These are phyloP conservation scores for Etheostoma nigrum DNA, from an alignment of 2,797 vertebrate species.

Conservation along the genomic window DNA sequence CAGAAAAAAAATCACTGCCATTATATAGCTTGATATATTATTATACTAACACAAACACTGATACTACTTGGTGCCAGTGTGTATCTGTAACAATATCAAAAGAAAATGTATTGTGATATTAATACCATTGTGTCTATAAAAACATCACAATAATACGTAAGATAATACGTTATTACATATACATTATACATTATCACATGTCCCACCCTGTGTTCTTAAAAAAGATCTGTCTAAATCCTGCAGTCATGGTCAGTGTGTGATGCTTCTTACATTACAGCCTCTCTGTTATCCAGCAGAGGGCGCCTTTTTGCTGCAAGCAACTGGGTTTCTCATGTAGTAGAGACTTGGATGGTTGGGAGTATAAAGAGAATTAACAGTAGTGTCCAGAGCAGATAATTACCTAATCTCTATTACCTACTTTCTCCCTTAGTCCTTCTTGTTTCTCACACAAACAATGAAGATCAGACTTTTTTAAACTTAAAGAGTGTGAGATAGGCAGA, in stretches of 20 bases:
- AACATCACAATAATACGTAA: background rate
- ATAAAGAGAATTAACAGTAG: background rate
- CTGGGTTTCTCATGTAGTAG: background rate
- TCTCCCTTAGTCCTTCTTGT: background rate
- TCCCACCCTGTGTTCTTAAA: background rate
- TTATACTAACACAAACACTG: background rate
- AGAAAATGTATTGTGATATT: background rate
- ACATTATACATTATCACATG: background rate
- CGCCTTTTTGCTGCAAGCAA: conserved; percentile 19
- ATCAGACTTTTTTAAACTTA: background rate
- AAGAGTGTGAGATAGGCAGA: background rate
- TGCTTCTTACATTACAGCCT: background rate
- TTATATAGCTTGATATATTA: background rate
- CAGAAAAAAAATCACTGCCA: background rate
- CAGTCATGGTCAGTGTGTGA: background rate
- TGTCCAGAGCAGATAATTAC: background rate
- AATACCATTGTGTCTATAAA: conserved; percentile 1
- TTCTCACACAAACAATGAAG: background rate
- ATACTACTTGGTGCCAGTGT: background rate
- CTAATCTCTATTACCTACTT: background rate
- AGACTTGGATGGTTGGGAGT: background rate
- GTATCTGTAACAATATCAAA: background rate
- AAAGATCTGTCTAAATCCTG: background rate
- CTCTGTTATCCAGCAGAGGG: conserved; percentile 70
- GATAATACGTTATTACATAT: background rate